These are phyloP conservation scores for Oncopodura yosiiana DNA, from an alignment of 1,140 invertebrate species.

Conservation along the genomic window DNA sequence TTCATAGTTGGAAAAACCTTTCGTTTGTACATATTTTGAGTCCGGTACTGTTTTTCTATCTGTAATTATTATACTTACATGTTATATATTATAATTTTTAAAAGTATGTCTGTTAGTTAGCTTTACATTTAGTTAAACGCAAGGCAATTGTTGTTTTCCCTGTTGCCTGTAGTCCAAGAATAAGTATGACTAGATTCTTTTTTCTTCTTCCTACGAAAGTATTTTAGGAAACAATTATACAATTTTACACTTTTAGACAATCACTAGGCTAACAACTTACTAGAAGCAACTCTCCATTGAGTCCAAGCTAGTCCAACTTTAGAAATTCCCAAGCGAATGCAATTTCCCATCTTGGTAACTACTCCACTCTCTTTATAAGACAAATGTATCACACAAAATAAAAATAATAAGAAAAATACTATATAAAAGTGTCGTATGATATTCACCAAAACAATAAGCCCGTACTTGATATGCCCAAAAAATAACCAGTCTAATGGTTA, in stretches of 20 bases:
- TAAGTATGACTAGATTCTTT: conserved; percentile 15
- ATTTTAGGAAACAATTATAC: not conserved
- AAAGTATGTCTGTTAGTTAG: too few species aligned
- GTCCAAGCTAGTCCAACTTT: conserved; percentile 15
- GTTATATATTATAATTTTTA: not conserved
- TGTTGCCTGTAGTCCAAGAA: conserved; percentile 14
- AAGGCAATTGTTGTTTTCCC: conserved; percentile 19
- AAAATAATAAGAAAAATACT: too few species aligned
- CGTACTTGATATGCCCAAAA: too few species aligned
- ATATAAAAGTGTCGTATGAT: too few species aligned
- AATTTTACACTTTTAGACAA: not conserved
- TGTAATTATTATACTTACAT: not conserved
- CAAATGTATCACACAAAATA: too few species aligned
- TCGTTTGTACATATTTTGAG: conserved; percentile 12
- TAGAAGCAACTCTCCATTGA: conserved; percentile 7
- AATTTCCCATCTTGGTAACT: conserved; percentile 16
- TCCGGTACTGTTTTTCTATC: conserved; percentile 18
- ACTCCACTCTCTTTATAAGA: not conserved
- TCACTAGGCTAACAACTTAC: conserved; percentile 1
- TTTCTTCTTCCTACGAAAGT: conserved; percentile 8
- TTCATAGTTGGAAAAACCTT: conserved; percentile 12
- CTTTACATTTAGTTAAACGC: conserved; percentile 19
- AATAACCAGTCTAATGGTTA: too few species aligned
- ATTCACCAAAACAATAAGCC: too few species aligned
- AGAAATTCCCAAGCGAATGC: conserved; percentile 21